phyloP scores from a whole-genome alignment of 2,888 invertebrate genomes.

The Thereva unica region DNA sequence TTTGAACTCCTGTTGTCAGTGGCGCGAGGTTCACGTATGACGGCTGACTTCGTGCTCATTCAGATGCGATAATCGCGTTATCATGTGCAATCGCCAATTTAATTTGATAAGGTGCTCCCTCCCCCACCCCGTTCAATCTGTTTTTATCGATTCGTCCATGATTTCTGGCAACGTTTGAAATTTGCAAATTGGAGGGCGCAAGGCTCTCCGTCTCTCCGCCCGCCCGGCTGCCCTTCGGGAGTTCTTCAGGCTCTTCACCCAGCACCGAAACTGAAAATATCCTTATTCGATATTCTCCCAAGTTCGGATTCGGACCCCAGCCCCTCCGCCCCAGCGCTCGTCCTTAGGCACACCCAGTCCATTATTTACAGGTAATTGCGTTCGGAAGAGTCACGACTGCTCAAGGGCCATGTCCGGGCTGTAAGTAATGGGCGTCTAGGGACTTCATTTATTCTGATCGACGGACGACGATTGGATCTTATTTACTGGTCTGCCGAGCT shows the following conservation, averaged over 20 bases:
- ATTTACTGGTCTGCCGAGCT: conserved; percentile 22
- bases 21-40: conserved; percentile 42
- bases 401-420: conserved; percentile 27
- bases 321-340: neutral
- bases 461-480: conserved; percentile 12
- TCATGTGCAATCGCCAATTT: conserved; percentile 47
- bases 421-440: conserved; percentile 33
- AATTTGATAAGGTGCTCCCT: conserved; percentile 45
- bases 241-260: too few relatives aligned
- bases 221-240: too few relatives aligned
- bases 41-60: conserved; percentile 45
- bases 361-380: conserved; percentile 36
- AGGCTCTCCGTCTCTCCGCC: too few relatives aligned
- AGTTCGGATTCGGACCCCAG: too few relatives aligned
- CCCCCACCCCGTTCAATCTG: conserved; percentile 16
- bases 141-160: conserved; percentile 28
- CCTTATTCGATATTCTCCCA: too few relatives aligned
- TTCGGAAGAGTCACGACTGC: conserved; percentile 29
- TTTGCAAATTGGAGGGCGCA: too few relatives aligned
- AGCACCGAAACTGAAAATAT: too few relatives aligned
- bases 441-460: conserved; percentile 35
- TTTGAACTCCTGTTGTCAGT: conserved; percentile 20
- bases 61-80: conserved; percentile 46
- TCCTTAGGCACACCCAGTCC: conserved; percentile 33
- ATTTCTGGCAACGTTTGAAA: too few relatives aligned